Base-by-base conservation (phyloP, 2,888 invertebrate genomes). In the Holacanthella duospinosa region DNA sequence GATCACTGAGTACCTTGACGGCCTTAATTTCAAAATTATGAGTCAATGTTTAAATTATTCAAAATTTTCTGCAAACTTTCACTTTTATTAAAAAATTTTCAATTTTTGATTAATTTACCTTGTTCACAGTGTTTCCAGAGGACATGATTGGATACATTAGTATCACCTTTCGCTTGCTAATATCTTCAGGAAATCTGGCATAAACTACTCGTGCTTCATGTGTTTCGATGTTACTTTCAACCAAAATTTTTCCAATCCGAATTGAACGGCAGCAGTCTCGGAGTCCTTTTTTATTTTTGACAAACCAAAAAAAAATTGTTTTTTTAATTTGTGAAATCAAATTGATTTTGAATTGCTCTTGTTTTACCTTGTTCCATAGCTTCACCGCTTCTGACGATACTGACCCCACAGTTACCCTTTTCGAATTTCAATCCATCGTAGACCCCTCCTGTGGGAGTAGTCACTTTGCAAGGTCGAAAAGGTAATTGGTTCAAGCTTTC, bases 141-240 rank as follows among this genome's bases (percentile, higher is more conserved):
- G 94, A 93, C 93, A 99, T 94, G 63, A 97, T 97, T 12, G 97
- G 97, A 79, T 99, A 99, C 92, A 99, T 94, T 2, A 99, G 82
- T 55, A 99, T 81, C 44, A 97, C 93, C 77, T 85, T 85, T 73
- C 97, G 82, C 60, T 86, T 83, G 0, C 88, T 83, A 68, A 99
- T 93, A 77, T 97, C 97, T 69, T 94, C 93, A 0, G 97, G 96
- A 76, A 99, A 93, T 77, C 97, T 88, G 3, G 97, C 92, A 77
- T 99, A 99, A 1, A 97, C 93, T 1, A 99, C 95, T 75, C 87
- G 86, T 0, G 97, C 96, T 77, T 93, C 94, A 74, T 96, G 94
- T 0, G 95, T 95, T 74, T 96, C 95, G 12, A 88, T 87, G 80
- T 96, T 94, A 67, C 93, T 93, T 78, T 96, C 95, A 1, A 99